A percentile compares a stretch with the other conserved stretches of the same genome.
phyloP scores from a whole-genome alignment of 2,888 invertebrate genomes.

The Sphaeridia pumilis region DNA sequence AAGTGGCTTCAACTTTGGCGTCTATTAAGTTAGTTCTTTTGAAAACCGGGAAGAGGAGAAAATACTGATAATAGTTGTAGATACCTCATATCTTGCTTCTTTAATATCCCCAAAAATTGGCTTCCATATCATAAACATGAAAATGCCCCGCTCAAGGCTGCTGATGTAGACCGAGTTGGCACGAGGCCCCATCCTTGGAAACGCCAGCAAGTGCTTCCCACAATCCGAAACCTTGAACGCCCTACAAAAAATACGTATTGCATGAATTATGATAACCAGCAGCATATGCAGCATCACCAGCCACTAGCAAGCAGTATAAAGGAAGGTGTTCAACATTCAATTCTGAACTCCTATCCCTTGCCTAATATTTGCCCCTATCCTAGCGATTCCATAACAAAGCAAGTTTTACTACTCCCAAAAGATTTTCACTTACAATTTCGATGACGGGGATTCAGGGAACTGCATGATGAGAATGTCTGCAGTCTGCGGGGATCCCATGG shows the following conservation, averaged over 20 bases:
- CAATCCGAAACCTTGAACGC: constrained; percentile 7
- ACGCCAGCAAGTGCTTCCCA: constrained; percentile 13
- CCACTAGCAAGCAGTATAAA: too few relatives aligned
- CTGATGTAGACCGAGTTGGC: constrained; percentile 10
- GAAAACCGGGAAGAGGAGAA: too few relatives aligned
- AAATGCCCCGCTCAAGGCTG: constrained; percentile 4
- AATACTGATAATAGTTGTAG: too few relatives aligned
- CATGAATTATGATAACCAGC: not conserved
- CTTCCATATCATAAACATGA: constrained; percentile 9
- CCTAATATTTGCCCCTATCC: too few relatives aligned
- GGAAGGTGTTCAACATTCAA: too few relatives aligned
- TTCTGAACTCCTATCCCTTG: too few relatives aligned
- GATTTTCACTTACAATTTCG: constrained; percentile 3
- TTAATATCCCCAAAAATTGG: constrained; percentile 7
- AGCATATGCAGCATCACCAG: too few relatives aligned
- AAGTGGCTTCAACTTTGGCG: too few relatives aligned
- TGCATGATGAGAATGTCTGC: constrained; percentile 5
- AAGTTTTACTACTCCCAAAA: too few relatives aligned
- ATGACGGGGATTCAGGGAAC: constrained; percentile 1
- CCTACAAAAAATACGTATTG: constrained; percentile 1
- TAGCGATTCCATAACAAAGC: too few relatives aligned
- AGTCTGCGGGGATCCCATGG: constrained; percentile 5
- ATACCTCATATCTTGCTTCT: constrained; percentile 11
- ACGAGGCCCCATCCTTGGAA: constrained; percentile 8
- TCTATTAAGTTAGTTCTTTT: too few relatives aligned